Conservation (phyloP, 2,888 invertebrate species). For the Drosophila infuscata region DNA sequence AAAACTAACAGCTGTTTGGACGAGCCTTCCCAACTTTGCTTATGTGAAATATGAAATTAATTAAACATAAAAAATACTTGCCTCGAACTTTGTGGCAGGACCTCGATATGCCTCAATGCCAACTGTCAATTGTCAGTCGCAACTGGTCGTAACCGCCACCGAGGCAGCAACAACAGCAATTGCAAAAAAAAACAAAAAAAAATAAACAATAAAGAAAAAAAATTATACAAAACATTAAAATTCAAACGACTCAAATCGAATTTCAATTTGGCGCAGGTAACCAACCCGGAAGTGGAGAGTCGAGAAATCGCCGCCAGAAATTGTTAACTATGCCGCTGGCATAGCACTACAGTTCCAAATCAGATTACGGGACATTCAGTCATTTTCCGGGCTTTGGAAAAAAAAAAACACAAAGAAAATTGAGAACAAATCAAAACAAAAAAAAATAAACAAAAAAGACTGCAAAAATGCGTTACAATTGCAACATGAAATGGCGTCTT, state of each 20-base stretch:
- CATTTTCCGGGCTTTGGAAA: background rate
- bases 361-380: background rate
- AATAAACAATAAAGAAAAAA: background rate
- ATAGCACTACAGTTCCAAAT: conserved; percentile 2
- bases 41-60: conserved; percentile 21
- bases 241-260: conserved; percentile 3
- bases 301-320: background rate
- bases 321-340: conserved; percentile 32
- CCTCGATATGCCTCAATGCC: background rate
- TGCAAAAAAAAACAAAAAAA: background rate
- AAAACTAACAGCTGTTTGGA: conserved; percentile 38
- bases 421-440: background rate
- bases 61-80: conserved; percentile 20
- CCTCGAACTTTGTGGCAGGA: background rate
- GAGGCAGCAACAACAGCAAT: conserved; percentile 12
- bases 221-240: background rate
- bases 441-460: no score
- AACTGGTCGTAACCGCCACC: background rate
- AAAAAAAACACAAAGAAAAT: background rate
- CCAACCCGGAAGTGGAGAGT: conserved; percentile 16
- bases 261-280: background rate
- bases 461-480: conserved; percentile 48
- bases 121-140: conserved; percentile 1
- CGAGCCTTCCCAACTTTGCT: conserved; percentile 9
- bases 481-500: conserved; percentile 67